Conservation (phyloP, 2,888 invertebrate species). For the Dexiosoma caninum region DNA sequence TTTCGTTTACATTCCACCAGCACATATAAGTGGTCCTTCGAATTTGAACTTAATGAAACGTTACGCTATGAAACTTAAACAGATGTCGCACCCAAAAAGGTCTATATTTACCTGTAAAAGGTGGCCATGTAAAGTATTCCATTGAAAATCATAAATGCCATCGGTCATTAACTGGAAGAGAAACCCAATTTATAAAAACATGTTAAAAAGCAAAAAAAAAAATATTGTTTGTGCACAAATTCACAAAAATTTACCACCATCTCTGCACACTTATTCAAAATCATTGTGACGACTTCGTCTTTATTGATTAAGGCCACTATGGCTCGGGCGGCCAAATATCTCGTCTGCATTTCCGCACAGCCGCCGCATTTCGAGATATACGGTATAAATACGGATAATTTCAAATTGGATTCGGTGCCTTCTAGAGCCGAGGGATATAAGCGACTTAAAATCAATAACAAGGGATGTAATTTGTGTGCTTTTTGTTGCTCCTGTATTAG, state of each 20-base stretch:
- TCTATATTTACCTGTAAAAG: conserved; percentile 70
- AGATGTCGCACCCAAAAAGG: too few species aligned
- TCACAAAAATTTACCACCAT: conserved; percentile 64
- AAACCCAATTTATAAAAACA: not conserved
- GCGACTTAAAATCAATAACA: conserved; percentile 86
- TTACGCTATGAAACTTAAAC: too few species aligned
- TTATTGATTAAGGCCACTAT: conserved; percentile 81
- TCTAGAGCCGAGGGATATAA: conserved; percentile 87
- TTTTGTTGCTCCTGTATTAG: conserved; percentile 71
- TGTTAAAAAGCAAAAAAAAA: too few species aligned
- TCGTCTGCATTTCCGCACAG: conserved; percentile 83
- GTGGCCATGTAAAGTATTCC: conserved; percentile 69
- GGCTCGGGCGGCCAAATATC: conserved; percentile 86
- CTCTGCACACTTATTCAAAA: conserved; percentile 66
- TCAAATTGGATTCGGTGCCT: conserved; percentile 83
- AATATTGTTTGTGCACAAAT: not conserved
- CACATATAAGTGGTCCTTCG: too few species aligned
- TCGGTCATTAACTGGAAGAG: conserved; percentile 63
- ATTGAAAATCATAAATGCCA: conserved; percentile 57
- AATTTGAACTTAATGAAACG: too few species aligned
- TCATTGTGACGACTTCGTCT: conserved; percentile 72
- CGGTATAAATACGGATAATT: conserved; percentile 83
- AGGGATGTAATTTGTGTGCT: conserved; percentile 83
- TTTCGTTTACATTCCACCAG: too few species aligned
- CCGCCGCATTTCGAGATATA: conserved; percentile 82